Evolutionary conservation across 2,113 vertebrate genomes (phyloP).

Genomic region (Corvus hawaiiensis): DNA sequence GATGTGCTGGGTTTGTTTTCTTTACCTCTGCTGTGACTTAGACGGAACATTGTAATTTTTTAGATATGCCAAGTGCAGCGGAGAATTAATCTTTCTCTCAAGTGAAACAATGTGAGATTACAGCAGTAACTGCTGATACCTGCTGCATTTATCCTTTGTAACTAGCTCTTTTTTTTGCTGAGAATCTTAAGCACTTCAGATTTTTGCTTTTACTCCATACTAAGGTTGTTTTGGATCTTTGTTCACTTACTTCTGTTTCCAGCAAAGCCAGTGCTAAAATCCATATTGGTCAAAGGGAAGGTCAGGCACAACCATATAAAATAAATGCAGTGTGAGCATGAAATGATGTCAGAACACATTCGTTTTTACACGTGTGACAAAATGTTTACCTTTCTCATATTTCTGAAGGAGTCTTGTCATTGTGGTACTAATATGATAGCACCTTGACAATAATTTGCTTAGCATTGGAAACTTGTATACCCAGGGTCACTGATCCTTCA

Average conservation of each 20-base stretch:
- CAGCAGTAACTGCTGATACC: background rate
- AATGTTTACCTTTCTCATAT: background rate
- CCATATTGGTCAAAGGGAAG: background rate
- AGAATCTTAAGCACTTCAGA: background rate
- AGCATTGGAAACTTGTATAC: background rate
- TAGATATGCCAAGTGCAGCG: background rate
- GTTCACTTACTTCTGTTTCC: background rate
- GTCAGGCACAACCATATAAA: background rate
- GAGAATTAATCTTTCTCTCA: background rate
- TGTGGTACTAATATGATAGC: background rate
- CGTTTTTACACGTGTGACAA: background rate
- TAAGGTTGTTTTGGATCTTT: background rate
- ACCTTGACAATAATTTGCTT: background rate
- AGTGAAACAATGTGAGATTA: background rate
- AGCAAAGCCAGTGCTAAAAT: background rate
- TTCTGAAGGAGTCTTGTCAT: background rate
- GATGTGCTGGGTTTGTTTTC: constrained; percentile 13
- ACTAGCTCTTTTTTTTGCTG: background rate
- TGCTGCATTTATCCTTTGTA: background rate
- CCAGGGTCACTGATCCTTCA: background rate
- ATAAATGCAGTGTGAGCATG: background rate
- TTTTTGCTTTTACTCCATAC: background rate
- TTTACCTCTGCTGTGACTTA: constrained; percentile 25
- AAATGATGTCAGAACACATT: background rate
- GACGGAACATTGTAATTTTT: background rate